These are phyloP conservation scores for Agrenia bidenticulata DNA, from an alignment of 2,888 invertebrate genomes.

Conservation along the genomic window DNA sequence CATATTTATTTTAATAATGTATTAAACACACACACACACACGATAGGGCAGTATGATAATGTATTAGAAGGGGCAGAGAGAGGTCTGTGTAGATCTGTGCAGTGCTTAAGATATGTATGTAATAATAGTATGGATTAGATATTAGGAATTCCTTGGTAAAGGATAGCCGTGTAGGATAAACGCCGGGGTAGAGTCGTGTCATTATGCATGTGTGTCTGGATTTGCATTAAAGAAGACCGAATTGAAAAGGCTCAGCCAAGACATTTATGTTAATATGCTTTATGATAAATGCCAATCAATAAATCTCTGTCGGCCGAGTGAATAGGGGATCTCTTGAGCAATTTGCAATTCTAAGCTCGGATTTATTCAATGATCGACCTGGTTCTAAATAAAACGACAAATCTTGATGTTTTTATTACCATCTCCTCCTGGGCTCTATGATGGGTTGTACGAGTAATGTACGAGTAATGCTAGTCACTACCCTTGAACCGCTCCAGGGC, in stretches of 20 bases:
- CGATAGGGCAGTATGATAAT: no score
- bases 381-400: constrained; percentile 16
- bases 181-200: background rate
- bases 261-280: constrained; percentile 27
- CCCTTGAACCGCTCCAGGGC: no score
- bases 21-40: no score
- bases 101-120: no score
- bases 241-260: constrained; percentile 15
- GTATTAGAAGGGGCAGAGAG: no score
- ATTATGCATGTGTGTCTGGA: constrained; percentile 8
- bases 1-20: background rate
- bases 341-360: constrained; percentile 19
- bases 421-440: background rate
- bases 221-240: constrained; percentile 16
- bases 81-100: no score
- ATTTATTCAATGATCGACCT: constrained; percentile 21
- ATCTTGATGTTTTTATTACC: constrained; percentile 16
- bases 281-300: constrained; percentile 47
- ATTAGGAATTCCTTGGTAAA: no score
- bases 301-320: constrained; percentile 37
- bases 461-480: no score
- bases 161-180: no score
- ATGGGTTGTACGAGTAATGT: no score
- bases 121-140: no score
- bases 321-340: constrained; percentile 13